These are phyloP conservation scores for Solen grandis DNA, from an alignment of 1,140 invertebrate species.

Conservation along the genomic window DNA sequence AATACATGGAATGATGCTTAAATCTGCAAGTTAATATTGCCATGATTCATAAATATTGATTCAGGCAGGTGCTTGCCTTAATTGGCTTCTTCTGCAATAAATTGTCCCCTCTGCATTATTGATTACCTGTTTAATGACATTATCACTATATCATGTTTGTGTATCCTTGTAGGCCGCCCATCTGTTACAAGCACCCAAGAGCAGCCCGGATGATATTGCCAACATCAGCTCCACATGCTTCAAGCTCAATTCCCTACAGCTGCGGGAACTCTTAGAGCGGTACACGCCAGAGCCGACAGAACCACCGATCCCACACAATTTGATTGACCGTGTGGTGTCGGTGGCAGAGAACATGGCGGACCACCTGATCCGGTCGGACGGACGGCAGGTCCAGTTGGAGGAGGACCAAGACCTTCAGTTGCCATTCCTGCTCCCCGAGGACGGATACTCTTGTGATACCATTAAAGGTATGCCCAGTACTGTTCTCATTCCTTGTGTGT, in stretches of 20 bases:
- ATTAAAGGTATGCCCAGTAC: constrained; percentile 90
- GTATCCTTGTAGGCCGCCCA: constrained; percentile 81
- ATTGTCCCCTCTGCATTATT: too few relatives aligned
- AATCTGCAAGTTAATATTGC: too few relatives aligned
- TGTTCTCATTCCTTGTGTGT: too few relatives aligned
- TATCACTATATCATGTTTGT: too few relatives aligned
- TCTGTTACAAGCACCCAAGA: constrained; percentile 89
- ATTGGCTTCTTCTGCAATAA: too few relatives aligned
- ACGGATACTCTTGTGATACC: constrained; percentile 99
- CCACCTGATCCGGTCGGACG: constrained; percentile 93
- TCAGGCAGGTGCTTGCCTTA: too few relatives aligned
- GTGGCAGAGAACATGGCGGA: constrained; percentile 97
- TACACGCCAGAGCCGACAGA: constrained; percentile 88
- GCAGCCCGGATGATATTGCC: constrained; percentile 93
- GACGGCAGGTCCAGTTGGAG: constrained; percentile 88
- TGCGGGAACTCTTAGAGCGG: constrained; percentile 88
- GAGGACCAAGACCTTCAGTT: constrained; percentile 94
- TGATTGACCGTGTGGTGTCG: constrained; percentile 81
- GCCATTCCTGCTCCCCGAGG: constrained; percentile 96
- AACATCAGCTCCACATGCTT: constrained; percentile 96
- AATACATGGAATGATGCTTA: too few relatives aligned
- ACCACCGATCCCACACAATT: constrained; percentile 82
- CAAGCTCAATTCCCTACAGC: constrained; percentile 97
- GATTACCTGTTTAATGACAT: too few relatives aligned
- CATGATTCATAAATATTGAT: too few relatives aligned